Evolutionary conservation across 2,888 invertebrate species (phyloP).

Genomic region (Eudemis profundana): DNA sequence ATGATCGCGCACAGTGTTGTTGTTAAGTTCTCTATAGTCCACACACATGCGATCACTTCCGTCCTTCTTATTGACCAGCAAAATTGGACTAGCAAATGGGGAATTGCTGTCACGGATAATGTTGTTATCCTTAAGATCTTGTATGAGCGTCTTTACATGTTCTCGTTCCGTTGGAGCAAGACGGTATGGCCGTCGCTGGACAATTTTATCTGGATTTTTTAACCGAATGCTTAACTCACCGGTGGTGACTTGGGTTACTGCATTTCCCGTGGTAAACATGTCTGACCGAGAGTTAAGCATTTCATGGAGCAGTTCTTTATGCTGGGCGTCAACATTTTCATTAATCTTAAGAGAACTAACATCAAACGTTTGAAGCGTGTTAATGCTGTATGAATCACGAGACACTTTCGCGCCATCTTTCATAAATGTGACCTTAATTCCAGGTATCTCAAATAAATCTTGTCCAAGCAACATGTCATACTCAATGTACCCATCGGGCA

Average conservation of each 20-base stretch:
- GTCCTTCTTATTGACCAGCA: neutral
- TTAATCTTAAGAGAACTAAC: neutral
- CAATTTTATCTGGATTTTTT: conserved; percentile 27
- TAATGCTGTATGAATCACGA: conserved; percentile 1
- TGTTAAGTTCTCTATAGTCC: too few species aligned
- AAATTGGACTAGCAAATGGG: conserved; percentile 6
- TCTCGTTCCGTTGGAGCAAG: conserved; percentile 25
- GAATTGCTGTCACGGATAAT: conserved; percentile 32
- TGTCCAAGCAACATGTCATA: conserved; percentile 21
- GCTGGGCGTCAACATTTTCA: neutral
- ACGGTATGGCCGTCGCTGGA: conserved; percentile 28
- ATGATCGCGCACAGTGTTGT: too few species aligned
- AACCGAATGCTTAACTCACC: conserved; percentile 27
- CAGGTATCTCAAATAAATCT: conserved; percentile 22
- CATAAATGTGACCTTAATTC: conserved; percentile 8
- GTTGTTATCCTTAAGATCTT: conserved; percentile 24
- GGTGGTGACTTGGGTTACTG: conserved; percentile 19
- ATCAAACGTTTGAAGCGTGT: neutral
- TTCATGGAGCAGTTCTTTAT: neutral
- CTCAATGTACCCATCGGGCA: conserved; percentile 7
- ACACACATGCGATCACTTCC: neutral
- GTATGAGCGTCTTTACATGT: conserved; percentile 2
- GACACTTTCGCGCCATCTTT: neutral
- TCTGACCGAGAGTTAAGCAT: neutral
- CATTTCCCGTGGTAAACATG: conserved; percentile 4